Conservation (phyloP, 2,888 invertebrate species). For the Aphidoletes aphidimyza region DNA sequence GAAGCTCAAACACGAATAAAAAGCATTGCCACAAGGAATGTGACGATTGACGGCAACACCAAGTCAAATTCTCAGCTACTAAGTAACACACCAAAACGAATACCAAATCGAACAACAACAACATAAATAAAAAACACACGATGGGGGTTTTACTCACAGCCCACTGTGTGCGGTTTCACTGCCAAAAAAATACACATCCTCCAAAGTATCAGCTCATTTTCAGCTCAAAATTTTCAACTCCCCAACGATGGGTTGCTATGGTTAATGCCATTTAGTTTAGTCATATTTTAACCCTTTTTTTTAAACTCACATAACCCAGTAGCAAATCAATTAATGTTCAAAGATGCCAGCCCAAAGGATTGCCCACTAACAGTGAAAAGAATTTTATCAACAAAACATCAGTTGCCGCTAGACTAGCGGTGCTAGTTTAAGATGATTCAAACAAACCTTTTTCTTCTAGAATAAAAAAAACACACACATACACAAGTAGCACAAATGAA, state of each 20-base stretch:
- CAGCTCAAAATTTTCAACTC: neutral
- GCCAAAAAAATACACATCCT: constrained; percentile 32
- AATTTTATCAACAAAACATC: no score
- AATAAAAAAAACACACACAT: neutral
- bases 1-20: constrained; percentile 23
- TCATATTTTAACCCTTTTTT: neutral
- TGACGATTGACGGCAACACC: constrained; percentile 16
- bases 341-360: no score
- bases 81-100: no score
- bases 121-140: neutral
- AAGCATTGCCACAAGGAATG: constrained; percentile 8
- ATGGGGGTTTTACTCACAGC: constrained; percentile 12
- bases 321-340: no score
- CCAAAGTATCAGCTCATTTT: neutral
- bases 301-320: neutral
- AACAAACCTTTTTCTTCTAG: neutral
- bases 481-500: neutral
- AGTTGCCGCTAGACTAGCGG: no score
- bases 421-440: neutral
- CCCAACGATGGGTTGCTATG: no score
- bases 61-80: neutral
- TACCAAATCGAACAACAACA: no score
- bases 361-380: no score
- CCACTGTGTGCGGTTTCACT: constrained; percentile 37
- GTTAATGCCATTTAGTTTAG: neutral